Evolutionary conservation across 1,140 invertebrate species (phyloP).

Genomic region (Drosophila rufa): DNA sequence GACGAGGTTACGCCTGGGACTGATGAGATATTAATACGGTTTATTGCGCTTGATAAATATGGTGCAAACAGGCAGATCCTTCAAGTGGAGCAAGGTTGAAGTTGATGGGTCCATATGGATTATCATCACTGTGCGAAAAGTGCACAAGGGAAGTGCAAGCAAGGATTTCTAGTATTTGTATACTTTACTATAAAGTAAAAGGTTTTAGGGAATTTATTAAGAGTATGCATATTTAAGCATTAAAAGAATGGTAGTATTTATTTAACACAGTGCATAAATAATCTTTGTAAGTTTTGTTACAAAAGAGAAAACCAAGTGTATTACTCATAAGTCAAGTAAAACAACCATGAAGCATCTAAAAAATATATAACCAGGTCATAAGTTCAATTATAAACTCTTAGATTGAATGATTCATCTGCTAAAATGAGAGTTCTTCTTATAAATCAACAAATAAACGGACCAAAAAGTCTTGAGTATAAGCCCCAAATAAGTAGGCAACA

Average conservation of each 20-base stretch:
- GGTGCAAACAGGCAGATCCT: conserved; percentile 5
- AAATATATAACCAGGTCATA: background rate
- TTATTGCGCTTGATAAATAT: conserved; percentile 28
- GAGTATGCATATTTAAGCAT: too few species aligned
- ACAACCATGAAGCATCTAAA: too few species aligned
- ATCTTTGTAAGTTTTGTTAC: too few species aligned
- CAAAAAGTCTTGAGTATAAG: background rate
- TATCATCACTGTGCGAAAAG: background rate
- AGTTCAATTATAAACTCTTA: background rate
- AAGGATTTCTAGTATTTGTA: background rate
- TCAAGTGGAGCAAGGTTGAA: conserved; percentile 17
- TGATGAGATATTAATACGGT: conserved; percentile 48
- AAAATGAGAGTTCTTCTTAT: background rate
- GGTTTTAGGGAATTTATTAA: background rate
- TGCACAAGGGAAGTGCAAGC: background rate
- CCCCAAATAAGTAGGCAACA: conserved; percentile 17
- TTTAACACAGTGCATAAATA: too few species aligned
- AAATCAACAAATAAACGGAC: background rate
- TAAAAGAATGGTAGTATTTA: too few species aligned
- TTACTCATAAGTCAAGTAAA: too few species aligned
- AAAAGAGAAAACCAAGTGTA: too few species aligned
- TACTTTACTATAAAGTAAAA: background rate
- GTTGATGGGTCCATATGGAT: conserved; percentile 22
- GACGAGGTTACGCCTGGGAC: conserved; percentile 33
- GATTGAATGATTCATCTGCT: background rate